Conservation (phyloP, 2,113 vertebrate species). For the Pipra filicauda region DNA sequence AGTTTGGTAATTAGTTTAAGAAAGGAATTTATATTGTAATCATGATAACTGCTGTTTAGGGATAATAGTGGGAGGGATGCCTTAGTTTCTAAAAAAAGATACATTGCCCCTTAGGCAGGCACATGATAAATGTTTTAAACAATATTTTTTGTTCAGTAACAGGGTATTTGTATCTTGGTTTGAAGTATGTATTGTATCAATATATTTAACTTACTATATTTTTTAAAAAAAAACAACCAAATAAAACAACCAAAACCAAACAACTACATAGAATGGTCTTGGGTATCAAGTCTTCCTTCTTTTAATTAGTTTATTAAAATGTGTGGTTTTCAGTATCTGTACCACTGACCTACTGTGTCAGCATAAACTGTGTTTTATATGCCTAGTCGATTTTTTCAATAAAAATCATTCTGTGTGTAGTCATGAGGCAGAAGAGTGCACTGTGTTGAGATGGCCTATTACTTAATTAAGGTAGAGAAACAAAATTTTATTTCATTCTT, state of each 20-base stretch:
- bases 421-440: neutral
- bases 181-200: neutral
- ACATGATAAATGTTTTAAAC: slow-evolving; percentile 10
- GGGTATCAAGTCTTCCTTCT: neutral
- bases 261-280: neutral
- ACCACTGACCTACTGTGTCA: neutral
- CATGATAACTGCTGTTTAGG: slow-evolving; percentile 36
- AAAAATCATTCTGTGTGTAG: neutral
- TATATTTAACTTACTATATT: neutral
- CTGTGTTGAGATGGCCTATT: slow-evolving; percentile 25
- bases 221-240: neutral
- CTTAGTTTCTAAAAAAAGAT: slow-evolving; percentile 15
- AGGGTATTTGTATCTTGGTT: neutral
- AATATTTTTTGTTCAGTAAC: neutral
- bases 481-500: neutral
- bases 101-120: neutral
- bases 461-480: neutral
- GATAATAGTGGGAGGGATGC: slow-evolving; percentile 7
- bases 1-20: slow-evolving; percentile 48
- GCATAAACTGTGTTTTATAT: neutral
- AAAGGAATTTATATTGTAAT: slow-evolving; percentile 32
- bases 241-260: neutral
- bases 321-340: neutral
- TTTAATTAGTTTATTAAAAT: neutral
- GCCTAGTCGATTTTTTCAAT: neutral